Base-by-base conservation (phyloP, 2,888 invertebrate genomes). In the Scaptomyza tumidula region DNA sequence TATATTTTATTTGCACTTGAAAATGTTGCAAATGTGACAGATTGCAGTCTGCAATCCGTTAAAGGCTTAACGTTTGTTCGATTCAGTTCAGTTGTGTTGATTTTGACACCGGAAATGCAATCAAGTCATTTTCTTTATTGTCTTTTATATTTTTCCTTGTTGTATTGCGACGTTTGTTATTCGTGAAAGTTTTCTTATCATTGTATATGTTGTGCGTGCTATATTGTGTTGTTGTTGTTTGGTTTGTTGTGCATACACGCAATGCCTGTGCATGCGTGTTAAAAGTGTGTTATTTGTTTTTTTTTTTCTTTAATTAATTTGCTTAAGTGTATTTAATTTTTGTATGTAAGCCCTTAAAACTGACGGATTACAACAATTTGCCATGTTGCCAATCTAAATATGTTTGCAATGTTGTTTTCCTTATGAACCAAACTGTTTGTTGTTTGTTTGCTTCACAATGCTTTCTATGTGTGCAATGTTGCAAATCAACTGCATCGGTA, bases 1-100 rank as follows among this genome's bases (percentile, higher is more conserved):
- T 41, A 54, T 55, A 75, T 72, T 70, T 60, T 70, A 75, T 71
- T 75, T 75, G 57, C 70, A 75, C 29, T 67, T 54, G 44, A 58
- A 49, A 60, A 70, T 54, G 61, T 50, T 52, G 45, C 75, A 52
- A 74, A 52, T 58, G 37, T 35, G 69, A 49, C 67, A 11, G 31
- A 50, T 43, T 58, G n/a, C 19, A 6, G 6, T 31, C 19, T 46
- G 61, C 43, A 65, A 43, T 31, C 7, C 37, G 24, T 41, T n/a
- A 2, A 31, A 31, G 41, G 50, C 65, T 43, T 35, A 24, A 11
- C 67, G 44, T 37, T 66, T 52, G 16, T 57, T 53, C 16, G 3
- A 11, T 39, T 41, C 14, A 53, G 55, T 58, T 53, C 45, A 11
- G 31, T 66, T 52, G 6, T n/a, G 53, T 31, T 52, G 11, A 31